Conservation (phyloP, 2,113 vertebrate genomes). For the Limnothrissa miodon region DNA sequence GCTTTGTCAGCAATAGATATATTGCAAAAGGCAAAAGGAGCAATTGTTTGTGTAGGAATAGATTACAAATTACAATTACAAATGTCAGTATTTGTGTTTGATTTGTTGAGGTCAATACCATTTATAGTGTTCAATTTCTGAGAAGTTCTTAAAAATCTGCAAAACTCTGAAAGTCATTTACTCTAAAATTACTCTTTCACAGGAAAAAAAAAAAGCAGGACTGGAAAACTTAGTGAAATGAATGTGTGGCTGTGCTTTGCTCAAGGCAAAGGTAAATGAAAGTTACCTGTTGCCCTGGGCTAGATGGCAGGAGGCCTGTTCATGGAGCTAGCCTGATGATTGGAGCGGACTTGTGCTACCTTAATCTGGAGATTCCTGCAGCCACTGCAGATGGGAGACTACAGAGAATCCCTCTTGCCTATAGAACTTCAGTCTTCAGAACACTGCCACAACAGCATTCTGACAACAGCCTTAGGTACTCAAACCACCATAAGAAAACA, state of each 20-base stretch:
- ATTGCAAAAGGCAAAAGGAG: too few relatives aligned
- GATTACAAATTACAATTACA: too few relatives aligned
- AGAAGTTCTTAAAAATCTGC: background rate
- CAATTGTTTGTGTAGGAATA: too few relatives aligned
- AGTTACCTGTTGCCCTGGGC: constrained; percentile 46
- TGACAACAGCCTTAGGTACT: background rate
- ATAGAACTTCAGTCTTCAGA: constrained; percentile 3
- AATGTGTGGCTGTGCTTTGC: constrained; percentile 10
- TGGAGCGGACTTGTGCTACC: background rate
- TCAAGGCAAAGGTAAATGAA: constrained; percentile 49
- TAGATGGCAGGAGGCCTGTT: constrained; percentile 30
- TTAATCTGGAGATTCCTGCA: background rate
- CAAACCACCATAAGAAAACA: background rate
- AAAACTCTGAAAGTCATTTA: background rate
- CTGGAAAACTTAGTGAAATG: background rate
- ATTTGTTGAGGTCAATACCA: too few relatives aligned
- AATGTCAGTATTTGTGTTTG: too few relatives aligned
- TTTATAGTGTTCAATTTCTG: background rate
- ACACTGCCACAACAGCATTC: background rate
- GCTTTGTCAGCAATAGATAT: too few relatives aligned
- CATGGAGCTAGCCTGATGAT: constrained; percentile 20
- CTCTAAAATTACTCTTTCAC: background rate
- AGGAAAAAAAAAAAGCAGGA: background rate
- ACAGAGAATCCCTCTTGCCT: background rate
- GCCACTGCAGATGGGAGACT: background rate